Evolutionary conservation across 2,113 vertebrate species (phyloP).

Genomic region (Brachyhypopomus gauderio): DNA sequence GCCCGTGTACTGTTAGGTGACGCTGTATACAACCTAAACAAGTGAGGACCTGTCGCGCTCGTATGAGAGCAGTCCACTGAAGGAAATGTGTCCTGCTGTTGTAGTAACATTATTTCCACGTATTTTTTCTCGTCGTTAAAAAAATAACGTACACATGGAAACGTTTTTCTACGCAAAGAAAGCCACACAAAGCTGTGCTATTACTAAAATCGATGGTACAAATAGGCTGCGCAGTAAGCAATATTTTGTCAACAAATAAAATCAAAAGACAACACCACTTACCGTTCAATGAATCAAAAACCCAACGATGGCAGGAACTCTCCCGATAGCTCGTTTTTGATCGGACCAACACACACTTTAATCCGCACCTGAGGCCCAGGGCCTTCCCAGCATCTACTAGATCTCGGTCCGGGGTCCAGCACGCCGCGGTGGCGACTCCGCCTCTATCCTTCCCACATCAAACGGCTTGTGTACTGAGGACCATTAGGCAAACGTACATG

Average conservation of each 20-base stretch:
- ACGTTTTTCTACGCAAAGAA: background rate
- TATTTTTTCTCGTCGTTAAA: no score
- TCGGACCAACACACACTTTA: background rate
- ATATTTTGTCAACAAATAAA: background rate
- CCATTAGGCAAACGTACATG: background rate
- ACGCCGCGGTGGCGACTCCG: conserved; percentile 33
- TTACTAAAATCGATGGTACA: no score
- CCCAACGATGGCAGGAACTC: no score
- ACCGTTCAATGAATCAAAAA: conserved; percentile 45
- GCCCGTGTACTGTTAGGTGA: background rate
- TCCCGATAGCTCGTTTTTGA: background rate
- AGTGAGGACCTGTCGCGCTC: background rate
- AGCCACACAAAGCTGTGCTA: no score
- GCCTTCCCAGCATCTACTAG: conserved; percentile 47
- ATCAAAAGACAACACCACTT: conserved; percentile 24
- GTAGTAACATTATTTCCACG: no score
- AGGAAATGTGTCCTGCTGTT: no score
- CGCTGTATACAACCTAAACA: background rate
- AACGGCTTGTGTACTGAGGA: background rate
- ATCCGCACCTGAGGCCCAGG: conserved; percentile 37
- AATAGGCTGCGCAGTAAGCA: background rate
- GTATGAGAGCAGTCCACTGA: no score
- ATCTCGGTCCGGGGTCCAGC: conserved; percentile 41
- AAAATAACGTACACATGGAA: background rate
- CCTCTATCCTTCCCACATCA: no score